Percentiles rank a stretch among this genome's conserved stretches.
phyloP scores from a whole-genome alignment of 2,888 invertebrate species.

The Heliconius erato region DNA sequence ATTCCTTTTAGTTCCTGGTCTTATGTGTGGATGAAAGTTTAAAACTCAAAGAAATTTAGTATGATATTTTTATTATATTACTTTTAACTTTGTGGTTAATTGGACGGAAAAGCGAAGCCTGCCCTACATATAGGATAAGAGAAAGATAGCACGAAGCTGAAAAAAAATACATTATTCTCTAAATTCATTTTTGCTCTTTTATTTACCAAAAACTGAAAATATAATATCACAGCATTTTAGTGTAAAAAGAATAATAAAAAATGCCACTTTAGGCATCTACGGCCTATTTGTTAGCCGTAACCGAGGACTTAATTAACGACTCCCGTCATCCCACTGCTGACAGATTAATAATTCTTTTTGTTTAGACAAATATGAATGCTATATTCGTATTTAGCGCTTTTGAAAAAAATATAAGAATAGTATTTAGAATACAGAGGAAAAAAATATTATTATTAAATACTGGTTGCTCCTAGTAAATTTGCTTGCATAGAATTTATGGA shows the following conservation, averaged over 20 bases:
- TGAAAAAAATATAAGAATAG: neutral
- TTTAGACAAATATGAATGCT: neutral
- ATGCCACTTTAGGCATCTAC: constrained; percentile 9
- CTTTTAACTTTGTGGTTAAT: no score
- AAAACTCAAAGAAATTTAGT: no score
- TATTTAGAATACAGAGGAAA: neutral
- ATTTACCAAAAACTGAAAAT: neutral
- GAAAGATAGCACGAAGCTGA: no score
- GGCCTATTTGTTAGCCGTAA: constrained; percentile 23
- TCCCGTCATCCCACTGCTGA: constrained; percentile 14
- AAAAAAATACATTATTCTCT: no score
- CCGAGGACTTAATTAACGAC: constrained; percentile 30
- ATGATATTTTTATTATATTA: no score
- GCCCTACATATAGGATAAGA: no score
- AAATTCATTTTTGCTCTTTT: no score
- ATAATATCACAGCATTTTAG: neutral
- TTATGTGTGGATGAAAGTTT: no score
- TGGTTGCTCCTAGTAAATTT: no score
- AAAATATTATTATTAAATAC: neutral
- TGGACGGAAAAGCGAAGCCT: no score
- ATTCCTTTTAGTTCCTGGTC: no score
- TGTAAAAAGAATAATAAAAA: neutral
- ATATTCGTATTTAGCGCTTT: neutral
- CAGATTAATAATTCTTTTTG: constrained; percentile 18
- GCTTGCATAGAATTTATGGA: no score